Evolutionary conservation across 2,797 vertebrate genomes (phyloP), one percentile per base, ranked within the genome.

Genomic region (Cyprinella venusta): DNA sequence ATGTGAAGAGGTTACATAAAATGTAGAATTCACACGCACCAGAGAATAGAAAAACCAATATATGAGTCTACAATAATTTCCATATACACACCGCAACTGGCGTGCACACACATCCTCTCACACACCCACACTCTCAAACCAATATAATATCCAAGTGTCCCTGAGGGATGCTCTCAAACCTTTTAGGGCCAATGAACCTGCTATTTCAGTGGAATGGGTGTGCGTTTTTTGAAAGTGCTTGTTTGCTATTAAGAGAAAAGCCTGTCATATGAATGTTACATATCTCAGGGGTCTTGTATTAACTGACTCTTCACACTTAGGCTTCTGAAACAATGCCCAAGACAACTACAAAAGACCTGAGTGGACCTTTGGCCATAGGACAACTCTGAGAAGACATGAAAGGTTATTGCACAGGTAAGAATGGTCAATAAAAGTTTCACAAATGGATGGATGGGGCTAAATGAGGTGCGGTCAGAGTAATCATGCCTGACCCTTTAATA

Each of bases 401-500:
- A 50, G 63, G 54, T 63, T 76, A 67, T 85, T 69, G 24, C 21
- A 80, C 63, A 82, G 68, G 67, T 80, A 59, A 30, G 38, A 38
- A 54, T 45, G 78, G 81, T 80, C 59, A 67, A 82, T 68, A 40
- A 84, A 24, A 63, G 56, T 59, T 63, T 59, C 63, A 77, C 40
- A 85, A 74, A 85, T 70, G 61, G 80, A 75, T 87, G 82, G 89
- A 90, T 68, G 56, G 83, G 79, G 50, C 76, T 38, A 61, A 74
- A 71, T 81, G 71, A 89, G 87, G 86, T 76, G 30, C 18, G 48
- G 59, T 84, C 87, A 85, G 90, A 90, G 84, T 67, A 87, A 89
- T 88, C 71, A 74, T 42, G 87, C 65, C 84, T 90, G 88, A 93
- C 87, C 91, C 88, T 89, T 86, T 89, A 87, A 90, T 54, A 69